Conservation (phyloP, 1,140 invertebrate genomes). For the Diorhabda sublineata region DNA sequence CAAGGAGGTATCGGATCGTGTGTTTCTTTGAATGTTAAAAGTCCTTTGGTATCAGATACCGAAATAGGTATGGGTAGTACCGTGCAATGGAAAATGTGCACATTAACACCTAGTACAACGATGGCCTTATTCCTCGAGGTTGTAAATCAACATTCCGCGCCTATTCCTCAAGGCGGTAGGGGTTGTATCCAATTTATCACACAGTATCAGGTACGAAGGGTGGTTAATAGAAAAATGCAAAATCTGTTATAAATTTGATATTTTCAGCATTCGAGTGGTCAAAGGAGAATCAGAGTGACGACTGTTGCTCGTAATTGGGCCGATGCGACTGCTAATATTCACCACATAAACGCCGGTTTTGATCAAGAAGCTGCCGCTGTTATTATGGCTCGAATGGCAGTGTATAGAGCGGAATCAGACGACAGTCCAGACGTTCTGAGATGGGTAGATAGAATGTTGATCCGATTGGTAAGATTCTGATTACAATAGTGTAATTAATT, state of each 20-base stretch:
- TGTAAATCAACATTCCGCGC: constrained; percentile 92
- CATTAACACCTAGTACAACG: constrained; percentile 88
- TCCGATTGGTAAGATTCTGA: constrained; percentile 74
- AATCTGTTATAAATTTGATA: background rate
- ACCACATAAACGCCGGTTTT: constrained; percentile 87
- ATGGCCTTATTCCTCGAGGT: constrained; percentile 96
- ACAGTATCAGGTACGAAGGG: constrained; percentile 52
- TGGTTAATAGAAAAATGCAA: background rate
- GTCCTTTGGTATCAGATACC: constrained; percentile 87
- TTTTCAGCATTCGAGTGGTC: constrained; percentile 82
- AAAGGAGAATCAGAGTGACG: constrained; percentile 91
- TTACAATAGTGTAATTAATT: background rate
- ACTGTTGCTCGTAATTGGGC: constrained; percentile 94
- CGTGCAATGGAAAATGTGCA: constrained; percentile 97
- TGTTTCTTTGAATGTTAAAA: constrained; percentile 88
- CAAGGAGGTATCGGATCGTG: constrained; percentile 95
- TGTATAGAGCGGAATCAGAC: constrained; percentile 92
- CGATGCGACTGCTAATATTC: constrained; percentile 72
- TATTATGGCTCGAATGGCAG: constrained; percentile 93
- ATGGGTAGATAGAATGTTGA: constrained; percentile 98
- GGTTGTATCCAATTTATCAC: constrained; percentile 99
- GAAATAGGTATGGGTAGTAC: constrained; percentile 97
- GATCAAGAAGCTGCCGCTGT: constrained; percentile 98
- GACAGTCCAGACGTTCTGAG: constrained; percentile 95
- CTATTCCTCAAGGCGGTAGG: constrained; percentile 90